A percentile compares a stretch with the other conserved stretches of the same genome.
Evolutionary conservation across 2,113 vertebrate genomes (phyloP).

Genomic region (Lathamus discolor): DNA sequence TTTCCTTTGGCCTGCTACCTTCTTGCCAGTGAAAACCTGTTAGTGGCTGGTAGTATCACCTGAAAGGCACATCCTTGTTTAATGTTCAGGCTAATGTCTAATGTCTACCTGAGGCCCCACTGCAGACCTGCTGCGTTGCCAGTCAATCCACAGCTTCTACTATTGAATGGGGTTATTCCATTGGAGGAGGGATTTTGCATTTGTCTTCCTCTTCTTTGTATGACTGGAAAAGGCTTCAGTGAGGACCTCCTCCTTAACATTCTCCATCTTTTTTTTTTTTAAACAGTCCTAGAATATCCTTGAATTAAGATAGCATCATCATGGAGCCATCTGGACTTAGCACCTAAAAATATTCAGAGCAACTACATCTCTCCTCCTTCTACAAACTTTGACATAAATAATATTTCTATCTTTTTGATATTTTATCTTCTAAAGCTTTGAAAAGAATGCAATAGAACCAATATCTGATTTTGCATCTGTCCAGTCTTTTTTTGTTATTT

Average conservation of each 20-base stretch:
- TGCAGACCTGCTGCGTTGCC: neutral
- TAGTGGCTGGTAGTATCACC: neutral
- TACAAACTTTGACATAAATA: neutral
- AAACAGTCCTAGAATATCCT: neutral
- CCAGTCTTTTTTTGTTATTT: neutral
- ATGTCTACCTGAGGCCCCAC: neutral
- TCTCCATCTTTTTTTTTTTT: neutral
- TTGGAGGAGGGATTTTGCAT: neutral
- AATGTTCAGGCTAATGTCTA: neutral
- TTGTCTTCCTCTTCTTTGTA: neutral
- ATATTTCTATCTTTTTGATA: neutral
- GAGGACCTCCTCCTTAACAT: neutral
- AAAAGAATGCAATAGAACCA: neutral
- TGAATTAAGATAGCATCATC: neutral
- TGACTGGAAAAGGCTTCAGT: neutral
- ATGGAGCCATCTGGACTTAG: neutral
- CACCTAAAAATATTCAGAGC: neutral
- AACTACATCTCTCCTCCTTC: neutral
- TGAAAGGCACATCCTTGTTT: fast-evolving
- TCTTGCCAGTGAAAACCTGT: neutral
- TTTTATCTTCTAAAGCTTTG: neutral
- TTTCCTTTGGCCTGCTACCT: neutral
- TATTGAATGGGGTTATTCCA: neutral
- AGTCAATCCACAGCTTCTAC: neutral
- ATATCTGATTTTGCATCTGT: neutral